Evolutionary conservation across 2,113 vertebrate species (phyloP).

Genomic region (Cricetomys ansorgei): DNA sequence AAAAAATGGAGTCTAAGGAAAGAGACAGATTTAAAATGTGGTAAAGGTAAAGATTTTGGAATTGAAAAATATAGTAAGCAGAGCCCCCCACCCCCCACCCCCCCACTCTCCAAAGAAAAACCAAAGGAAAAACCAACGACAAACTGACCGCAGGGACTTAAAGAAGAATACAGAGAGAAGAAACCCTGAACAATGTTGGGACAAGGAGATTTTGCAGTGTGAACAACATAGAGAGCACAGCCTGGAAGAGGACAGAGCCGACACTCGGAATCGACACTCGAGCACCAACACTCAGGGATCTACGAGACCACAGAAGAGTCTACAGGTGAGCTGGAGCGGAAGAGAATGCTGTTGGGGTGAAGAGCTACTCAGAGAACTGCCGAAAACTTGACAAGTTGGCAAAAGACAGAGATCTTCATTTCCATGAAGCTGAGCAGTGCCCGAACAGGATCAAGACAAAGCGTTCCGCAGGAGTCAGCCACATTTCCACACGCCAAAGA

Average conservation of each 20-base stretch:
- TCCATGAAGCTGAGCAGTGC: not conserved
- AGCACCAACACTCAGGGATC: not conserved
- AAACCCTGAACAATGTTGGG: not conserved
- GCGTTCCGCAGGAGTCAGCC: not conserved
- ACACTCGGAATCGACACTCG: too few species aligned
- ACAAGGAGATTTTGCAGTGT: not conserved
- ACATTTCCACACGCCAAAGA: not conserved
- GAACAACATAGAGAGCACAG: not conserved
- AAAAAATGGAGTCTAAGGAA: not conserved
- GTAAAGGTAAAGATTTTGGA: not conserved
- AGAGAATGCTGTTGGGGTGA: not conserved
- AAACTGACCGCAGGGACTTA: not conserved
- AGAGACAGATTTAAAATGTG: not conserved
- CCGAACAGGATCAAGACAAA: not conserved
- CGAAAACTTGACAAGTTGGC: not conserved
- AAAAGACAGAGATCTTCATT: not conserved
- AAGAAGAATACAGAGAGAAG: not conserved
- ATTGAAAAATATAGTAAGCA: not conserved
- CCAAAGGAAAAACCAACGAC: too few species aligned
- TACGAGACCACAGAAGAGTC: not conserved
- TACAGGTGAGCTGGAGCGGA: not conserved
- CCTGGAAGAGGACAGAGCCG: not conserved
- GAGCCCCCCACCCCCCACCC: not conserved
- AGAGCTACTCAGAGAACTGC: not conserved
- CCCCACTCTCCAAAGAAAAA: too few species aligned